A percentile compares a stretch with the other conserved stretches of the same genome.
These are phyloP conservation scores for Agrilus cyanescens DNA, from an alignment of 2,888 invertebrate genomes.

Conservation along the genomic window DNA sequence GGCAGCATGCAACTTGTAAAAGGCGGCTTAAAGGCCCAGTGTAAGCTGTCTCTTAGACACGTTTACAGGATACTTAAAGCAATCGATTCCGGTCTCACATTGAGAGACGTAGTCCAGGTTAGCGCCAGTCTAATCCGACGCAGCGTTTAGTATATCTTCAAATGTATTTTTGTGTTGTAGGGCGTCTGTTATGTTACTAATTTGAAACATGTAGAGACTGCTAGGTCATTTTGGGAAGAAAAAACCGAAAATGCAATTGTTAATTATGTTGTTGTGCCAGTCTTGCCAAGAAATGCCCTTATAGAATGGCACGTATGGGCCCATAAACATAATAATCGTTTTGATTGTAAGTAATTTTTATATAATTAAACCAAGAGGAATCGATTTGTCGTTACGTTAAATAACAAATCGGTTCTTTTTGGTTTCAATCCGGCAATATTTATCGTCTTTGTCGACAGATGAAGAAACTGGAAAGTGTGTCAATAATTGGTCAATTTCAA, in stretches of 20 bases:
- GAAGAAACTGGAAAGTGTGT: slow-evolving; percentile 85
- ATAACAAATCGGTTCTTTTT: background rate
- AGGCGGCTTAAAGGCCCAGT: slow-evolving; percentile 71
- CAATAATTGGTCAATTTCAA: slow-evolving; percentile 63
- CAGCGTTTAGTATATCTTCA: slow-evolving; percentile 3
- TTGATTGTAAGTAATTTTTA: slow-evolving; percentile 56
- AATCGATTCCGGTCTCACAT: slow-evolving; percentile 62
- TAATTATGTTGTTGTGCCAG: slow-evolving; percentile 74
- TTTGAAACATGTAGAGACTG: slow-evolving; percentile 56
- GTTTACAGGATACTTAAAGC: slow-evolving; percentile 72
- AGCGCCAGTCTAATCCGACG: background rate
- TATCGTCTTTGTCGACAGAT: slow-evolving; percentile 42
- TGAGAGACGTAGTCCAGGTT: slow-evolving; percentile 71
- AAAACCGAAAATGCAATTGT: slow-evolving; percentile 78
- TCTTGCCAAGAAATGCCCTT: slow-evolving; percentile 65
- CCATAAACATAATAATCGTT: slow-evolving; percentile 74
- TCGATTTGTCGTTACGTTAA: background rate
- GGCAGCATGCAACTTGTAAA: slow-evolving; percentile 62
- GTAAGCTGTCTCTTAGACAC: slow-evolving; percentile 73
- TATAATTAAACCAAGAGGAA: slow-evolving; percentile 5
- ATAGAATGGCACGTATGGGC: slow-evolving; percentile 94
- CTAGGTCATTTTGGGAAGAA: slow-evolving; percentile 69
- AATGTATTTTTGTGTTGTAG: slow-evolving; percentile 27
- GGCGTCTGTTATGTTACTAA: slow-evolving; percentile 81
- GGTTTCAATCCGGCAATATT: background rate